Evolutionary conservation across 2,888 invertebrate species (phyloP), one percentile per base, ranked within the genome.

Genomic region (Synergus gifuensis): DNA sequence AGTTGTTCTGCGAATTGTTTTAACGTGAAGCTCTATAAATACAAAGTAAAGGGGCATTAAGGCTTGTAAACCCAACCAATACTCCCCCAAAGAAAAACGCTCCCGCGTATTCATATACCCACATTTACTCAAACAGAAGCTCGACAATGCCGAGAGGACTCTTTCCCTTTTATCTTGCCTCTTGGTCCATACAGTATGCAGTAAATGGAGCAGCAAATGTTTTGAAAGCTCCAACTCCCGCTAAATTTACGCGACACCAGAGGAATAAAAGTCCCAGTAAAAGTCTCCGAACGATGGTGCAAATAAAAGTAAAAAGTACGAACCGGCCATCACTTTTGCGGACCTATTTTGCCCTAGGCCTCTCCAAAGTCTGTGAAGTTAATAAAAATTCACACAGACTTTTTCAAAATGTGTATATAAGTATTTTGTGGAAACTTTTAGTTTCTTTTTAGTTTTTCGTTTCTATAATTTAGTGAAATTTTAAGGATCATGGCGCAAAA

Each of bases 31-130:
- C 82, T 87, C 87, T 88, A 88, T 89, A 88, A 88, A 89, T 88
- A 89, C 85, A 86, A 87, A 86, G 86, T 36, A 86, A 87, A 86
- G 85, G 81, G 85, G 82, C 84, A 85, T 87, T 88, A 36, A 36
- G 36, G 36, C 36, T 36, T 36, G 36, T 36, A 49, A 76, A 77
- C 84, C 54, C 40, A 54, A 54, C 11, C 60, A 60, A 60, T 22
- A 22, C 73, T 64, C 54, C 58, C 76, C 78, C 76, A 77, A 83
- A 83, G 83, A 83, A 81, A 79, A 83, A 79, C 63, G 64, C 44
- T 78, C 79, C 79, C 79, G 66, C 79, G 28, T 78, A 78, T 81
- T 77, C 79, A 77, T 82, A 77, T 49, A 44, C 76, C 58, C 54
- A 80, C 44, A 42, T 66, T 40, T 66, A 18, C 40, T 66, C 40